Conservation (phyloP, 2,113 vertebrate genomes). For the Symphodus melops region DNA sequence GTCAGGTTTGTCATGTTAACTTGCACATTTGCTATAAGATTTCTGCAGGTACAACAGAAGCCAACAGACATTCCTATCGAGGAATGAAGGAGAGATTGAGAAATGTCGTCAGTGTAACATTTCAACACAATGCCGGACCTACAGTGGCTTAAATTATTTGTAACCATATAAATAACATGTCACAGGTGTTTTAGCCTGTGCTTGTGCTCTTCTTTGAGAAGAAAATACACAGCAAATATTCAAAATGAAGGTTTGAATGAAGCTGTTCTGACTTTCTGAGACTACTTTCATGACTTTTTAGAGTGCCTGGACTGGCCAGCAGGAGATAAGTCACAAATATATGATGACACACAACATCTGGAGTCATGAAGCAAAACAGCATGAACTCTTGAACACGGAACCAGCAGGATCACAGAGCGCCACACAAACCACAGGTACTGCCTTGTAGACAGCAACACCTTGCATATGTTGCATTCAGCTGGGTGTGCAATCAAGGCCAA, state of each 20-base stretch:
- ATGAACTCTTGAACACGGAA: constrained; percentile 44
- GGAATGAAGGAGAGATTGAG: too few relatives aligned
- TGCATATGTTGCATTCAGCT: background rate
- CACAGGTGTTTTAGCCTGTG: too few relatives aligned
- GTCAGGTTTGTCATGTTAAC: too few relatives aligned
- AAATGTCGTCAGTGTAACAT: too few relatives aligned
- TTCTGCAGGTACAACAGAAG: too few relatives aligned
- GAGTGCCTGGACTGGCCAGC: constrained; percentile 13
- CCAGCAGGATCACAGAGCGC: constrained; percentile 33
- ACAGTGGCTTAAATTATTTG: too few relatives aligned
- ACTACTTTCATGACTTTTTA: constrained; percentile 6
- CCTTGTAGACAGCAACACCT: background rate
- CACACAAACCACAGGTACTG: constrained; percentile 25
- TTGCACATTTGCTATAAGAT: too few relatives aligned
- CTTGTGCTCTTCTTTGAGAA: too few relatives aligned
- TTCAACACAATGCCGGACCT: too few relatives aligned
- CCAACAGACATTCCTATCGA: too few relatives aligned
- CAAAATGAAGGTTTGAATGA: background rate
- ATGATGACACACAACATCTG: constrained; percentile 70
- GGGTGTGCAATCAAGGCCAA: constrained; percentile 38
- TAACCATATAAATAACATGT: too few relatives aligned
- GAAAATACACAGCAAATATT: too few relatives aligned
- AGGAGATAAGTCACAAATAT: constrained; percentile 32
- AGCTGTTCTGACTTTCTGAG: background rate
- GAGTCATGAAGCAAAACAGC: constrained; percentile 61